Base-by-base conservation (phyloP, 1,140 invertebrate genomes). In the Idris sp. region DNA sequence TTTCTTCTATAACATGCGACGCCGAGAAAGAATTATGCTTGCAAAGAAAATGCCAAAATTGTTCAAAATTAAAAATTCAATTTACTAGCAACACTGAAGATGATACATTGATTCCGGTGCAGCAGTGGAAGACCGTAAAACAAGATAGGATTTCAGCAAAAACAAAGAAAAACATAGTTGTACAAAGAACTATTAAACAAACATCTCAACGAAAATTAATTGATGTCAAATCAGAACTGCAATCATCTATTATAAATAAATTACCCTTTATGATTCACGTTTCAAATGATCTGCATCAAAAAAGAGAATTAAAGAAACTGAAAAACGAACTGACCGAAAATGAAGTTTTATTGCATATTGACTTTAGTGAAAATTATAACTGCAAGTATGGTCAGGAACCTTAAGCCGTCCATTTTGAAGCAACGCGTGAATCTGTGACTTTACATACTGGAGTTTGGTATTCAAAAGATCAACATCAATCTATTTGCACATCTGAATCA, bases 361-460 rank as follows among this genome's bases (percentile, higher is more conserved):
- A 36, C 16, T 59, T 36, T 13, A 35, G 33, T 14, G 46, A 49
- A 76, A 33, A 82, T 54, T 82, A 81, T 36, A 40, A 18, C 10
- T 67, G 65, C 6, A 83, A 83, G 58, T 81, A 81, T 19, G 26
- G 25, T n/a, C 78, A 77, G 1, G 79, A 82, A 68, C 54, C 74
- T 11, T 76, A 81, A 22, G 40, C 61, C 7, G 48, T 80, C 0
- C 67, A 81, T 59, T 82, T 81, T 72, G 74, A 75, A 25, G 74
- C 69, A 11, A 76, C 67, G 9, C 67, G 75, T 54, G 28, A 74
- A 16, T 54, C 73, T 44, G 22, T 82, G 4, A 71, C 69, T 8
- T 22, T 84, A 0, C 77, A 81, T 43, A 82, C 78, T 9, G 76
- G 59, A 6, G 46, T 81, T 22, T 35, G 69, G 35, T 76, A 78